Percentiles rank a stretch among this genome's conserved stretches.
Conservation (phyloP, 2,797 vertebrate genomes). For the Gambelia wislizenii region DNA sequence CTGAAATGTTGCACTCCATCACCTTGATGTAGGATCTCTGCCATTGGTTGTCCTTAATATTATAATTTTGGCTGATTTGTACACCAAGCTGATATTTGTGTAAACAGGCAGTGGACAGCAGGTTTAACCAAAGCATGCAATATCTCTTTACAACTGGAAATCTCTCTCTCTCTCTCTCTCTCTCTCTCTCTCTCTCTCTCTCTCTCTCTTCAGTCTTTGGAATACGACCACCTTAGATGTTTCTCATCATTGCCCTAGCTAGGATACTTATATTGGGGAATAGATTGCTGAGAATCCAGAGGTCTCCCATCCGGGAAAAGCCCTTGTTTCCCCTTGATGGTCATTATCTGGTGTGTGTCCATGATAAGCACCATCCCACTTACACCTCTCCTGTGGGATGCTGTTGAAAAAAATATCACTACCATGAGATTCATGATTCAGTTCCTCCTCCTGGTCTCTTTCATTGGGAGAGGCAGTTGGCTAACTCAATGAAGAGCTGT, state of each 20-base stretch:
- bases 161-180: too few species aligned
- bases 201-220: background rate
- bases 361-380: too few species aligned
- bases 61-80: background rate
- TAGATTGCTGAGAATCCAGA: background rate
- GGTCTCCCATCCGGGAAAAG: background rate
- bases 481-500: too few species aligned
- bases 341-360: background rate
- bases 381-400: background rate
- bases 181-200: too few species aligned
- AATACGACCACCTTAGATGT: background rate
- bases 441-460: too few species aligned
- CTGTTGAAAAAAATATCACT: background rate
- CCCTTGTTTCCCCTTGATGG: background rate
- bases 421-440: background rate
- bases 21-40: too few species aligned
- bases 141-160: background rate
- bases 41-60: background rate
- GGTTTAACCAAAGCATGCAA: background rate
- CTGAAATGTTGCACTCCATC: too few species aligned
- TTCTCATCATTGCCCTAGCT: too few species aligned
- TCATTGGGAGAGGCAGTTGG: too few species aligned
- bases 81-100: background rate
- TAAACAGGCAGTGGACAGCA: background rate
- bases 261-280: background rate